Base-by-base conservation (phyloP, 2,888 invertebrate genomes). In the Gnatocerus cornutus region DNA sequence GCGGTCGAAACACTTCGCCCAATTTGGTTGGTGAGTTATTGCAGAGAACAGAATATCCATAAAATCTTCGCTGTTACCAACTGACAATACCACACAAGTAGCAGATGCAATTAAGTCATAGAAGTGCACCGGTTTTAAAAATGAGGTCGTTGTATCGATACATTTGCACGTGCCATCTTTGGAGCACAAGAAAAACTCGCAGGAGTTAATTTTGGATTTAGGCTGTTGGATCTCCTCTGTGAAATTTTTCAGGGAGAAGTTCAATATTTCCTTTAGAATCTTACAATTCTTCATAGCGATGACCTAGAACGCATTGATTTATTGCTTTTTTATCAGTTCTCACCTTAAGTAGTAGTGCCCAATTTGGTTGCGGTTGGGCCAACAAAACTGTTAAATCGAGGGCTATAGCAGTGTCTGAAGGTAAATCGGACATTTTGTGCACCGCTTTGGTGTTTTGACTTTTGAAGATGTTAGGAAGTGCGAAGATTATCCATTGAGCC, bases 281-380 rank as follows among this genome's bases (percentile, higher is more conserved):
- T 88, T 87, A 73, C 91, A 92, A 75, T 92, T 88, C 0, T 91
- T 87, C 92, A 93, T 92, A 79, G 91, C 87, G 7, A 93, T 80
- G 0, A 93, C 89, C 92, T 92, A 74, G 12, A 83, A 33, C 2
- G 33, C 33, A 7, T 33, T 33, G n/a, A 33, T n/a, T 4, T 33
- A 29, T 9, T 8, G 30, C n/a, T n/a, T 14, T 39, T 13, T 10
- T 9, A 16, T n/a, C 30, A 10, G 7, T 7, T 45, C 27, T 48
- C 76, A 93, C 93, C 87, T 93, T 93, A 0, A 94, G 86, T 14
- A 94, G 82, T 71, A 91, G 87, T 0, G 91, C 85, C 94, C 94
- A 94, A 58, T 91, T 91, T 0, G 93, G 91, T 78, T 93, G 93
- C 0, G 94, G 94, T 77, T 93, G 93, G 0, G 91, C 90, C 62